Evolutionary conservation across 1,140 invertebrate species (phyloP).

Genomic region (Drosophila ananassae): DNA sequence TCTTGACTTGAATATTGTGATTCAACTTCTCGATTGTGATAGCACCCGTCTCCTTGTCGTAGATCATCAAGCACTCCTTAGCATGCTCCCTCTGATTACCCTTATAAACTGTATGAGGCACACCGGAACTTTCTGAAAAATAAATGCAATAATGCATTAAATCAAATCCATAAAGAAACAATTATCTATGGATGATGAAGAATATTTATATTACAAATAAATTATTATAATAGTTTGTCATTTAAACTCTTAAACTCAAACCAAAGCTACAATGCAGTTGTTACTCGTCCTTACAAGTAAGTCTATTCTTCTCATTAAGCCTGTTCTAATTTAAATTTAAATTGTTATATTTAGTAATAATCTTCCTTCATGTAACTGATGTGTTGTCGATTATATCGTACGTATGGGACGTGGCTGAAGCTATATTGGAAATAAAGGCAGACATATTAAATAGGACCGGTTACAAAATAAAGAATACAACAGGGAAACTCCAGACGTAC

Average conservation of each 20-base stretch:
- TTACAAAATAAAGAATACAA: neutral
- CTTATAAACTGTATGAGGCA: constrained; percentile 96
- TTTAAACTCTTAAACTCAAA: neutral
- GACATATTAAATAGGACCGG: neutral
- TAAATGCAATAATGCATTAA: constrained; percentile 5
- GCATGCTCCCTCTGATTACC: constrained; percentile 95
- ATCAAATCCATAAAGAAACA: neutral
- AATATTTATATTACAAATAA: too few species aligned
- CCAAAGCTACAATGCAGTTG: neutral
- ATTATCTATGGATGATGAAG: neutral
- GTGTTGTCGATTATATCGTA: neutral
- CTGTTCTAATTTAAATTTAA: neutral
- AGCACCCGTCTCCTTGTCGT: constrained; percentile 95
- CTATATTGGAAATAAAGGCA: neutral
- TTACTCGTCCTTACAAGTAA: neutral
- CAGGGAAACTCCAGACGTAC: neutral
- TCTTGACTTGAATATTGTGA: constrained; percentile 96
- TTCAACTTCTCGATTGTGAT: constrained; percentile 96
- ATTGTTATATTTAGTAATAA: neutral
- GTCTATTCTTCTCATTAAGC: neutral
- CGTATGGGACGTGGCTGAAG: neutral
- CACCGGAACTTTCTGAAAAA: constrained; percentile 88
- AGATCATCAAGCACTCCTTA: constrained; percentile 98
- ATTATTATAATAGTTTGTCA: too few species aligned
- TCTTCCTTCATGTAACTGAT: neutral